A percentile compares a stretch with the other conserved stretches of the same genome.
Conservation (phyloP, 1,140 invertebrate genomes). For the Drosophila persimilis region DNA sequence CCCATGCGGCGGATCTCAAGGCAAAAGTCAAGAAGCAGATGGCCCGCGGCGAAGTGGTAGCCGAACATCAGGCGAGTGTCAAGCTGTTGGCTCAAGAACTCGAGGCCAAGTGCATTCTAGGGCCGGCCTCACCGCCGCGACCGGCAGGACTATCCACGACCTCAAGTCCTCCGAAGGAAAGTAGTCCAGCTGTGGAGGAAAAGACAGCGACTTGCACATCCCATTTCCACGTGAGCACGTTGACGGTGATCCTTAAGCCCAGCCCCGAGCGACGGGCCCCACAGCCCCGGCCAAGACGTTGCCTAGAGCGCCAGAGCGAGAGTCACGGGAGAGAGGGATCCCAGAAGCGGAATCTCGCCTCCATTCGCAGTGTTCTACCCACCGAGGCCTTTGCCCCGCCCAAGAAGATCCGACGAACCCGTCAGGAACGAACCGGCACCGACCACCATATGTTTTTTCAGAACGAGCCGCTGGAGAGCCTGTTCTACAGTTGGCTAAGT, state of each 20-base stretch:
- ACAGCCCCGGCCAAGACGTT: background rate
- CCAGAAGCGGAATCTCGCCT: slow-evolving; percentile 62
- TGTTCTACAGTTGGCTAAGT: slow-evolving; percentile 75
- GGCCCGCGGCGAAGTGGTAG: slow-evolving; percentile 61
- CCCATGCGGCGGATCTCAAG: slow-evolving; percentile 56
- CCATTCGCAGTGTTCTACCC: slow-evolving; percentile 56
- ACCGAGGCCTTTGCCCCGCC: slow-evolving; percentile 75
- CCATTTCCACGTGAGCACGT: slow-evolving; percentile 63
- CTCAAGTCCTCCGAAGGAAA: background rate
- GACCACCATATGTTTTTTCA: slow-evolving; percentile 67
- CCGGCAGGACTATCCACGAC: background rate
- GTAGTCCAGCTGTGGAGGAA: background rate
- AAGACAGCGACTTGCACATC: background rate
- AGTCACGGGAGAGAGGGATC: slow-evolving; percentile 6
- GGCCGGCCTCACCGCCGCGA: slow-evolving; percentile 2
- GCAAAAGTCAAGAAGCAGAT: slow-evolving; percentile 66
- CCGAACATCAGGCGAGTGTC: slow-evolving; percentile 67
- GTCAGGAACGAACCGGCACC: slow-evolving; percentile 48
- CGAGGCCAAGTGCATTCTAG: slow-evolving; percentile 66
- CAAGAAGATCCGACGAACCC: slow-evolving; percentile 75
- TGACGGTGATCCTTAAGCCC: slow-evolving; percentile 72
- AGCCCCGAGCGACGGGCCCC: slow-evolving; percentile 48
- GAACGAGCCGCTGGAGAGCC: slow-evolving; percentile 64
- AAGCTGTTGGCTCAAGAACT: slow-evolving; percentile 65
- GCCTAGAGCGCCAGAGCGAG: slow-evolving; percentile 17